These are phyloP conservation scores for Myanophis thanlyinensis DNA, from an alignment of 2,113 vertebrate species.

Conservation along the genomic window DNA sequence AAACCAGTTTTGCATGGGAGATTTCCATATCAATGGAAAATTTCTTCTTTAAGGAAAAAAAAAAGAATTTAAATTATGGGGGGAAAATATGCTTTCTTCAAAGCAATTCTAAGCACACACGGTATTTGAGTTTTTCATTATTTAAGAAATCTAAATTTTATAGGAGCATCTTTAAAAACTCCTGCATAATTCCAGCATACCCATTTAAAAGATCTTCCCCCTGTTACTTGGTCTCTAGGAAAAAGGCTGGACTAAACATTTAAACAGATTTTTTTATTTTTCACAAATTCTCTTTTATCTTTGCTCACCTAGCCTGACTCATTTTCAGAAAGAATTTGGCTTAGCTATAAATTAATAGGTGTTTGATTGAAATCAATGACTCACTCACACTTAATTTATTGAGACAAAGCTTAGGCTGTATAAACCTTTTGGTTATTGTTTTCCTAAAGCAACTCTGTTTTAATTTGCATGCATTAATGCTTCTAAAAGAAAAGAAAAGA, in stretches of 20 bases:
- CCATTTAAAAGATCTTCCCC: neutral
- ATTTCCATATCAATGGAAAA: neutral
- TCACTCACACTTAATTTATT: slow-evolving; percentile 3
- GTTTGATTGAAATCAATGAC: slow-evolving; percentile 15
- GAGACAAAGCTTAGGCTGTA: slow-evolving; percentile 1
- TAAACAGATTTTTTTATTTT: neutral
- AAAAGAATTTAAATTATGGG: neutral
- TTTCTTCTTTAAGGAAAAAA: neutral
- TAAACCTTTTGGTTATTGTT: slow-evolving; percentile 17
- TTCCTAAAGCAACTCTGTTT: slow-evolving; percentile 9
- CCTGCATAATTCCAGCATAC: neutral
- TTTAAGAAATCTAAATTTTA: neutral
- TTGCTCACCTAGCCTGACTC: neutral
- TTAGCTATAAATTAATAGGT: slow-evolving; percentile 18
- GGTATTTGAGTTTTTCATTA: neutral
- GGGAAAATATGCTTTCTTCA: neutral
- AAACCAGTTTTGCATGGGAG: neutral
- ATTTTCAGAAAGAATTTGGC: slow-evolving; percentile 12
- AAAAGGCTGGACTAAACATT: neutral
- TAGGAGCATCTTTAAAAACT: neutral
- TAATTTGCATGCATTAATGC: slow-evolving; percentile 23
- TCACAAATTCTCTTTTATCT: neutral
- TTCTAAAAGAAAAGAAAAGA: neutral
- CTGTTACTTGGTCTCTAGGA: neutral
- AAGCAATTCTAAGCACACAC: neutral